phyloP scores from a whole-genome alignment of 2,113 vertebrate genomes.

The Nothoprocta perdicaria region DNA sequence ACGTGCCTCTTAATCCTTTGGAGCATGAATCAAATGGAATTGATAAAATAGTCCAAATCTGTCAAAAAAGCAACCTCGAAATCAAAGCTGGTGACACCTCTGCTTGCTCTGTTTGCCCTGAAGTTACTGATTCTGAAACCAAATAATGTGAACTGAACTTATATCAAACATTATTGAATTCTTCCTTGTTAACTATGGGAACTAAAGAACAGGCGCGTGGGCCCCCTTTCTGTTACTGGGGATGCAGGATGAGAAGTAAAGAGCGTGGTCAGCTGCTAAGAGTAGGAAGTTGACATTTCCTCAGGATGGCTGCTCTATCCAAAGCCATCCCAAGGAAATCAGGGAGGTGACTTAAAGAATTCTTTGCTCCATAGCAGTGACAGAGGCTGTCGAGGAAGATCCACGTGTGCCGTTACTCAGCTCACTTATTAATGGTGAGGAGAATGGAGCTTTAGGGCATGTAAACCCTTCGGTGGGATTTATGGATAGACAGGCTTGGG shows the following conservation, averaged over 20 bases:
- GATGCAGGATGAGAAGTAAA: not conserved
- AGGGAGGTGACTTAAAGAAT: not conserved
- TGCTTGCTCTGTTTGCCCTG: conserved; percentile 56
- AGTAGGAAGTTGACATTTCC: not conserved
- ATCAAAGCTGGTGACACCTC: conserved; percentile 41
- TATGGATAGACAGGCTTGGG: not conserved
- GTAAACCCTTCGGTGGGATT: not conserved
- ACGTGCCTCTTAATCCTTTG: conserved; percentile 41
- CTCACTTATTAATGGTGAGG: not conserved
- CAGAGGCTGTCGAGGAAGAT: not conserved
- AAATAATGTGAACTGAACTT: conserved; percentile 50
- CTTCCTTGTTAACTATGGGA: conserved; percentile 35
- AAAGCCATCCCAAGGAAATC: not conserved
- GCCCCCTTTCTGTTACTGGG: not conserved
- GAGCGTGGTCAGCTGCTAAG: not conserved
- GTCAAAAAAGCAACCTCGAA: conserved; percentile 47
- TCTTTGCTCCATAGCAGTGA: not conserved
- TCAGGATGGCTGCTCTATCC: not conserved
- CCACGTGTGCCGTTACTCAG: not conserved
- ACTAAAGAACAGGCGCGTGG: not conserved
- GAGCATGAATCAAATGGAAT: conserved; percentile 42
- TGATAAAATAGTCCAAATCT: conserved; percentile 41
- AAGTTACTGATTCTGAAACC: conserved; percentile 46
- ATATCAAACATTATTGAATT: conserved; percentile 37
- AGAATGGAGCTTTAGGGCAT: not conserved